Conservation (phyloP, 1,140 invertebrate genomes). For the Drosophila elegans region DNA sequence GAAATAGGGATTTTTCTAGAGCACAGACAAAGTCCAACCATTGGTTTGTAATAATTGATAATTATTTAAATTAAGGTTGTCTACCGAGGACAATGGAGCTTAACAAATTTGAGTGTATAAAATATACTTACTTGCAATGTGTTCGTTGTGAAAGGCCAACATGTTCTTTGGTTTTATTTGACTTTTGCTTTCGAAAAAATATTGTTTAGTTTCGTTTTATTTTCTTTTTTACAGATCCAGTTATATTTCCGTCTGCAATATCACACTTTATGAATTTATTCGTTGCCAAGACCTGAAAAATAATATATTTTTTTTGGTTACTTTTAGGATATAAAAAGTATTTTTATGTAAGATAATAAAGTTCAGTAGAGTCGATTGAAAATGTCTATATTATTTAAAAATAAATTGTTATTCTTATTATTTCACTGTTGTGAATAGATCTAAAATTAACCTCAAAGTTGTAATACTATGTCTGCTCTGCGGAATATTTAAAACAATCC, state of each 20-base stretch:
- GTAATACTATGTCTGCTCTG: too few species aligned
- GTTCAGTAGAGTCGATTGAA: too few species aligned
- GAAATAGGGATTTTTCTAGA: not conserved
- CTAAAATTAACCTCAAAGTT: too few species aligned
- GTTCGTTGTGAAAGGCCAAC: constrained; percentile 76
- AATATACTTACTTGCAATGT: constrained; percentile 72
- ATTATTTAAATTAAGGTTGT: not conserved
- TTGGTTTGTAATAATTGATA: not conserved
- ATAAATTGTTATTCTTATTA: too few species aligned
- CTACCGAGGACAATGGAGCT: not conserved
- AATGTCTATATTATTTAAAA: too few species aligned
- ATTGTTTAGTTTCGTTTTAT: not conserved
- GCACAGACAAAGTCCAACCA: not conserved
- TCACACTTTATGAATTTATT: constrained; percentile 55
- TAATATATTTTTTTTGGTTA: not conserved
- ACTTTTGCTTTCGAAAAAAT: constrained; percentile 25
- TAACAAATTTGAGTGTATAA: too few species aligned
- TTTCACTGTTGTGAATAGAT: too few species aligned
- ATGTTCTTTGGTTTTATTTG: constrained; percentile 40
- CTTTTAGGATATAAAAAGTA: too few species aligned
- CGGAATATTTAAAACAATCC: not conserved
- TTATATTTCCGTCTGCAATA: constrained; percentile 38
- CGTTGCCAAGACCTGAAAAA: constrained; percentile 41
- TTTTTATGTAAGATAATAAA: too few species aligned
- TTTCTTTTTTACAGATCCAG: not conserved